Evolutionary conservation across 2,113 vertebrate species (phyloP), one percentile per base, ranked within the genome.

Genomic region (Apistogramma diplotaenia): DNA sequence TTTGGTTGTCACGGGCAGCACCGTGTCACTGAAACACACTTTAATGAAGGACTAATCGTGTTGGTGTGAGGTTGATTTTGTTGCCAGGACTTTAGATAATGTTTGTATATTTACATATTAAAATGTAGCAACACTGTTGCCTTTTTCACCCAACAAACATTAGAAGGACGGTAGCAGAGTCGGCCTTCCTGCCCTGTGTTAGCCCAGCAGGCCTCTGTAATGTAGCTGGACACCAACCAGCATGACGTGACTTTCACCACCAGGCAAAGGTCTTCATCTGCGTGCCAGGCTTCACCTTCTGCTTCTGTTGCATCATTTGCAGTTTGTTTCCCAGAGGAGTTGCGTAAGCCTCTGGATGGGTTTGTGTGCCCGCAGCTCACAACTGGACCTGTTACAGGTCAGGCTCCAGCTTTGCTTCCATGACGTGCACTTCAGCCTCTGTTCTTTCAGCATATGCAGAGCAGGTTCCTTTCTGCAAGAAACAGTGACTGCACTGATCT

Each of bases 241-340:
- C 51, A 43, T 82, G 74, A 84, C 72, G 46, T 59, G 55, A 23
- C 67, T 82, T 74, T 87, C 83, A 88, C 87, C 79, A 85, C 70
- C 74, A 60, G 62, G 33, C 33, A 6, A 53, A 6, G 43, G 31
- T 67, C 51, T 53, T 67, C 29, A 11, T 85, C 65, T 67, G 16
- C 4, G 0, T 83, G 79, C 82, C 87, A 79, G 78, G 40, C 40
- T 0, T 8, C 13, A n/a, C 62, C 62, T 29, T 70, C 62, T 70
- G 25, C 29, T 49, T 49, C 43, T 61, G 59, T 77, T 62, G 53
- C 74, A 76, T 78, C 78, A 60, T 35, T 9, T 40, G 33, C 9
- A 1, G 70, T 82, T 84, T 65, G 74, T 83, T 85, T 79, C 72
- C 79, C 67, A 18, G 19, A 75, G 46, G 87, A 56, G 62, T 78